Percentiles rank a stretch among this genome's conserved stretches.
Conservation (phyloP, 2,113 vertebrate species). For the Corythornis vintsioides region DNA sequence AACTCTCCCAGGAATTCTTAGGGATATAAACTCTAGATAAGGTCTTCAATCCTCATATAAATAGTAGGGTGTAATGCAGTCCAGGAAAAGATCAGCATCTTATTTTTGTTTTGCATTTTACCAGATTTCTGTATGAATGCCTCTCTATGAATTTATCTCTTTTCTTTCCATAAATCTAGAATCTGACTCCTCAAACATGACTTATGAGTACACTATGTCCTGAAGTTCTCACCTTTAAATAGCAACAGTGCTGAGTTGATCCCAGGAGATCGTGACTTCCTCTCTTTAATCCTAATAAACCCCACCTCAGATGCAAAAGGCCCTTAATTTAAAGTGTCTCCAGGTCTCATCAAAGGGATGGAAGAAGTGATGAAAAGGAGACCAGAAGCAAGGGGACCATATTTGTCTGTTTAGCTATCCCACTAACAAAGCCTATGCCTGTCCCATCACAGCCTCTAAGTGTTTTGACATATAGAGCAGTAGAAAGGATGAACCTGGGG, state of each 20-base stretch:
- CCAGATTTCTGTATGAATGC: background rate
- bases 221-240: background rate
- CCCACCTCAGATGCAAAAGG: background rate
- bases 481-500: background rate
- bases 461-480: background rate
- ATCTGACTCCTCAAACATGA: background rate
- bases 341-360: background rate
- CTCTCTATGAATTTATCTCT: background rate
- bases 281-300: background rate
- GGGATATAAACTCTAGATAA: background rate
- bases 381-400: accelerated
- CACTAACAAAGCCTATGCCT: background rate
- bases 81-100: background rate
- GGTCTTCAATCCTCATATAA: background rate
- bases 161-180: background rate
- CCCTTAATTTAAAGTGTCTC: background rate
- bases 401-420: background rate
- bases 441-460: background rate
- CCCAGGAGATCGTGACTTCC: background rate
- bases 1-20: background rate
- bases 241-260: background rate
- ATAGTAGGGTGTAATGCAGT: background rate
- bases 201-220: background rate
- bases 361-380: background rate
- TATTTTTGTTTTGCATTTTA: background rate